These are phyloP conservation scores for Conopomorpha cramerella DNA, from an alignment of 1,140 invertebrate genomes.

Conservation along the genomic window DNA sequence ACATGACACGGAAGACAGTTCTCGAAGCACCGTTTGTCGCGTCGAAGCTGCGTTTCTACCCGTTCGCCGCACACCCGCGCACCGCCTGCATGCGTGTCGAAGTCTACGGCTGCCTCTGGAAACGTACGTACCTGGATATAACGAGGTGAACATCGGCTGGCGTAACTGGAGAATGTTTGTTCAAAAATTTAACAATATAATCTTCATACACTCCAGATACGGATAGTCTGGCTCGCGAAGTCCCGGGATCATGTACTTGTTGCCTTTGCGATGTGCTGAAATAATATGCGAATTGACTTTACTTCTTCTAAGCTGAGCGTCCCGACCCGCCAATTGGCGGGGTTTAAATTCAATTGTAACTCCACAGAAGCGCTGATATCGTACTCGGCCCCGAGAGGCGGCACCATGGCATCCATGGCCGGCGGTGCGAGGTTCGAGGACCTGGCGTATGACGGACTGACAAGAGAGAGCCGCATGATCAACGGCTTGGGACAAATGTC, in stretches of 20 bases:
- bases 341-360: conserved; percentile 21
- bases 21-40: conserved; percentile 85
- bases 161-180: conserved; percentile 16
- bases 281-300: no score
- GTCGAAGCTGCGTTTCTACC: conserved; percentile 84
- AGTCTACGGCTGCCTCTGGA: conserved; percentile 85
- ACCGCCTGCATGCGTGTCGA: conserved; percentile 93
- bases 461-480: conserved; percentile 66
- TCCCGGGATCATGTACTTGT: background rate
- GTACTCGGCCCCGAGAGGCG: conserved; percentile 79
- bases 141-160: no score
- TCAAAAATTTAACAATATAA: conserved; percentile 5
- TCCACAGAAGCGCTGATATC: conserved; percentile 73
- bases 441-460: conserved; percentile 83
- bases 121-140: conserved; percentile 69
- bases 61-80: conserved; percentile 83
- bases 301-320: no score
- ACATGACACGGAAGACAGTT: conserved; percentile 75
- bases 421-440: conserved; percentile 83
- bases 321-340: conserved; percentile 29
- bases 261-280: background rate
- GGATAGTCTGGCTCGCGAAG: background rate
- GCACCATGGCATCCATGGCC: conserved; percentile 74
- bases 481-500: conserved; percentile 87
- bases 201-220: background rate